Evolutionary conservation across 2,888 invertebrate genomes (phyloP), one percentile per base, ranked within the genome.

Genomic region (Dasysyrphus albostriatus): DNA sequence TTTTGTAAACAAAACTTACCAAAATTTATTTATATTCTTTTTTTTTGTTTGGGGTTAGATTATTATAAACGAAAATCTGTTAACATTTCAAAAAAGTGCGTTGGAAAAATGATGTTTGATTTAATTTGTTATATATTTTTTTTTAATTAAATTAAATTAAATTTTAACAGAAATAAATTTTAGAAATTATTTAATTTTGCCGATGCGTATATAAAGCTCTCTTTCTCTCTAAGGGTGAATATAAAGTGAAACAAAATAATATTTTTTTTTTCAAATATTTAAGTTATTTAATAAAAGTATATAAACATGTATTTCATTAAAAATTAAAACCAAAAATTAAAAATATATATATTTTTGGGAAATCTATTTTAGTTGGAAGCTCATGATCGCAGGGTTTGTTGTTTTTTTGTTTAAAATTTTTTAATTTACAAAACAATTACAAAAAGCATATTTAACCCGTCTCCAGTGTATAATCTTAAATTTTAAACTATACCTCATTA

Each of bases 361-460:
- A 69, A 8, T 83, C 58, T 49, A 47, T 63, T 42, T 74, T 51
- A 78, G 58, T 63, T 77, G 73, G 77, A 85, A 85, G 82, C 85
- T 81, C 74, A 69, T 63, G 63, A 79, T 79, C 75, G 87, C 87
- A 83, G 83, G 87, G 78, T 75, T 83, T 75, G n/a, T 70, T 49
- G 51, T 37, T 74, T 56, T 59, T 72, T 65, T 78, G 59, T 70
- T 37, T n/a, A n/a, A n/a, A 37, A 14, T 16, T 47, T 34, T 49
- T 32, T 67, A 67, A 54, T 77, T 34, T 87, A 83, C 83, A 88
- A 88, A 88, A 83, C 79, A 88, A 88, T 83, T 77, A 83, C 88
- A 88, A 88, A 88, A 88, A 88, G 83, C 83, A 83, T 73, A 83
- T 79, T 88, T 83, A 83, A 88, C 88, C 88, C 88, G 88, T 88